phyloP scores from a whole-genome alignment of 2,888 invertebrate genomes.

The Gerosis bhagava region DNA sequence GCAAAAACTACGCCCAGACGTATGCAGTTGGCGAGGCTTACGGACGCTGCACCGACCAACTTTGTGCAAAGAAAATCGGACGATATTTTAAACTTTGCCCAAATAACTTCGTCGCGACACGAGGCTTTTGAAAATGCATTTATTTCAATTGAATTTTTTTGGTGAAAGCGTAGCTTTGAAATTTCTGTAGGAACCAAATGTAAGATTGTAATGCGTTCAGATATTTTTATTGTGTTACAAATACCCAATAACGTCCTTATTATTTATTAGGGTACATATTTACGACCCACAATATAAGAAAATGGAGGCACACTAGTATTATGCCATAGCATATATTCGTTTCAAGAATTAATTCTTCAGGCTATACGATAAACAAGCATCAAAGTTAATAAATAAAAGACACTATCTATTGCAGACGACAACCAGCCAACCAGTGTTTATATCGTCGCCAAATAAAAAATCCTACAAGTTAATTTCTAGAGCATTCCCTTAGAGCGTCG shows the following conservation, averaged over 20 bases:
- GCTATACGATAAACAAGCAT: background rate
- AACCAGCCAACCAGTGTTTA: conserved; percentile 31
- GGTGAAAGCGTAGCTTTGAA: conserved; percentile 4
- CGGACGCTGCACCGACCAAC: conserved; percentile 9
- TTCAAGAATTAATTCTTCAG: too few species aligned
- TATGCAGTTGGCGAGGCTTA: conserved; percentile 16
- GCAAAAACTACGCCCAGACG: conserved; percentile 16
- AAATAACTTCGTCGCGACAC: conserved; percentile 15
- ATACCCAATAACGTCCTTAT: too few species aligned
- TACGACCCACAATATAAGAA: too few species aligned
- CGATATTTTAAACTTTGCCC: conserved; percentile 16
- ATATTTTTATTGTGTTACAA: too few species aligned
- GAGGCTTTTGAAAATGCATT: conserved; percentile 18
- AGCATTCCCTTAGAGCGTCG: conserved; percentile 47
- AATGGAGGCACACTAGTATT: too few species aligned
- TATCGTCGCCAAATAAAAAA: conserved; percentile 51
- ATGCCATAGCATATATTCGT: too few species aligned
- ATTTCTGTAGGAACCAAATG: too few species aligned
- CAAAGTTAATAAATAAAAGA: conserved; percentile 7
- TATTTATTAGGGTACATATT: too few species aligned
- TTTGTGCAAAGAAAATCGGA: conserved; percentile 18
- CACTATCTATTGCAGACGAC: conserved; percentile 10
- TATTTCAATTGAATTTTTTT: conserved; percentile 18
- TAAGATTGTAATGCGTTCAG: background rate
- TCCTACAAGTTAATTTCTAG: conserved; percentile 65